phyloP scores from a whole-genome alignment of 53 echinoderm and acorn worm species.

The Hippasteria phrygiana region DNA sequence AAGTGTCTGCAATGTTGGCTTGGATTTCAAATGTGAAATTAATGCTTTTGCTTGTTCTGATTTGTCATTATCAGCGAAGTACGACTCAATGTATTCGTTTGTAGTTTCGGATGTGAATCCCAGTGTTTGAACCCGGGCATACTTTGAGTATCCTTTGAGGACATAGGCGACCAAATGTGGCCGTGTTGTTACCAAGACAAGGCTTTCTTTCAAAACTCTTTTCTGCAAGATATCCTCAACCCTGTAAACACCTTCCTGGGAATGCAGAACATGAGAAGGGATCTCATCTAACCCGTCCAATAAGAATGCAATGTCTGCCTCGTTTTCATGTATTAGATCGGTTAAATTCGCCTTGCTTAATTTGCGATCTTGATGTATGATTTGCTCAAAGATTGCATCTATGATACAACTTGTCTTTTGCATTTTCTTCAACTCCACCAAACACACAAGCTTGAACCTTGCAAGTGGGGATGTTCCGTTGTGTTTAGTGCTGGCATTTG shows the following conservation, averaged over 20 bases:
- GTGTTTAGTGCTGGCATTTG: background rate
- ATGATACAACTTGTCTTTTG: slow-evolving; percentile 8
- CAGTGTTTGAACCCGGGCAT: background rate
- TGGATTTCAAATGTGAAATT: background rate
- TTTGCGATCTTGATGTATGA: background rate
- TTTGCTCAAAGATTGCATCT: background rate
- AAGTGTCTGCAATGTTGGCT: background rate
- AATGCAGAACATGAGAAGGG: background rate
- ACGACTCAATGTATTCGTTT: background rate
- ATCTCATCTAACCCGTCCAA: slow-evolving; percentile 9
- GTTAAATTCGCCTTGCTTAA: background rate
- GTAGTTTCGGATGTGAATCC: background rate
- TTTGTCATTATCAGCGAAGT: background rate
- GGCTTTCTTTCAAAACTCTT: background rate
- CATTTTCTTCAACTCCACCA: background rate
- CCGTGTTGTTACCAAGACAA: background rate
- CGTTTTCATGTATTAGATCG: background rate
- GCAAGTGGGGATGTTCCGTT: background rate
- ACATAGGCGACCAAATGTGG: background rate
- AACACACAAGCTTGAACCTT: background rate
- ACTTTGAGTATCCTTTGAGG: background rate
- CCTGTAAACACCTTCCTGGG: background rate
- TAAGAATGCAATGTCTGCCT: background rate
- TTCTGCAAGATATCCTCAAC: background rate
- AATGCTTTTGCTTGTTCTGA: background rate